Percentiles rank a stretch among this genome's conserved stretches.
phyloP scores from a whole-genome alignment of 1,140 invertebrate genomes.

The Eumaeus atala region DNA sequence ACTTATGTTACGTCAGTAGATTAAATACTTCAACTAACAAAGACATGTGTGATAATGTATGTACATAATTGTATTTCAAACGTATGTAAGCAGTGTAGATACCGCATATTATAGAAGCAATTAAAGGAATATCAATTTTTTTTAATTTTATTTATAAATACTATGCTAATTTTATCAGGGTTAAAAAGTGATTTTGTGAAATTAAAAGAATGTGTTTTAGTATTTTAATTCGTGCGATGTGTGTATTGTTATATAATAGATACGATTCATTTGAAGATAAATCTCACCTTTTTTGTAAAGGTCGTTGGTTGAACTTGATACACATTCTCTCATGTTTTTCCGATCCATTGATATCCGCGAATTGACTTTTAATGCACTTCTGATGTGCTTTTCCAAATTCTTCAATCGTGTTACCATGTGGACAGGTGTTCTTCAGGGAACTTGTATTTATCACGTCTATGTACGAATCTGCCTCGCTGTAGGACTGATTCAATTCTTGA shows the following conservation, averaged over 20 bases:
- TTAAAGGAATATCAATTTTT: too few species aligned
- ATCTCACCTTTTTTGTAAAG: conserved; percentile 63
- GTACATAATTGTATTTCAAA: too few species aligned
- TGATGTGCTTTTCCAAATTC: conserved; percentile 72
- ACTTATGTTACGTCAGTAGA: neutral
- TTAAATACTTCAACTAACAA: neutral
- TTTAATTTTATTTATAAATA: too few species aligned
- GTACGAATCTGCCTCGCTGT: conserved; percentile 66
- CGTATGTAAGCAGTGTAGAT: too few species aligned
- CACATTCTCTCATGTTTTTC: conserved; percentile 68
- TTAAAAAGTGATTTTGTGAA: too few species aligned
- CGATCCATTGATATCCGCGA: conserved; percentile 37
- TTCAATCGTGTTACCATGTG: conserved; percentile 64
- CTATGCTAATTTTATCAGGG: too few species aligned
- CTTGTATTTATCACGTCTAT: conserved; percentile 64
- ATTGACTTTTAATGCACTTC: conserved; percentile 68
- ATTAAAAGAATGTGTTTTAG: too few species aligned
- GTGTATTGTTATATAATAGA: too few species aligned
- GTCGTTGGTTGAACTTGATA: conserved; percentile 67
- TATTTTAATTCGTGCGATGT: too few species aligned
- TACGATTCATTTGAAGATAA: neutral
- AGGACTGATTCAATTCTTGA: conserved; percentile 67
- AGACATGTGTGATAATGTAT: too few species aligned
- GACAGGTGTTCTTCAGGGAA: conserved; percentile 58
- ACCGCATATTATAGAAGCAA: too few species aligned